Evolutionary conservation across 92 coral and sea anemone species (phyloP), one percentile per base, ranked within the genome.

Genomic region (Paragorgia papillata): DNA sequence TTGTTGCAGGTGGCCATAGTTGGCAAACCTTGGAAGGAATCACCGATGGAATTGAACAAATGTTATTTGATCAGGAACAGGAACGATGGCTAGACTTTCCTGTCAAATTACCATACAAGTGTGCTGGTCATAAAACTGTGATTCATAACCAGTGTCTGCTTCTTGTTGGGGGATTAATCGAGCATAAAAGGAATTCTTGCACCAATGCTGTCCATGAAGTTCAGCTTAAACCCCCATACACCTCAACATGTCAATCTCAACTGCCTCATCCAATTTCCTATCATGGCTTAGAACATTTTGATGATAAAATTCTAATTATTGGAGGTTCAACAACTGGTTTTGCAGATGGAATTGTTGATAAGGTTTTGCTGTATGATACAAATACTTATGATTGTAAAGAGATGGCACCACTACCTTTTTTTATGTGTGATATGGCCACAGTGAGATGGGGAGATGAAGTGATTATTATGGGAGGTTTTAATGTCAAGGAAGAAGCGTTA

Each of bases 261-360:
- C 20, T 66, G 33, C 73, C 73, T 35, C 26, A 39, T 2, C 73
- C 28, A 43, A 29, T 43, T 9, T 9, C 17, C 9, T 43, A 29
- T 43, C 73, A 66, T 43, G 53, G 73, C 46, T 43, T 48, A 25
- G 73, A 43, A 33, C 0, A 35, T 6, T 19, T 66, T 66, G 73
- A 66, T 19, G 33, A 39, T 43, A 39, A 66, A 7, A 18, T 66
- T 5, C 0, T 40, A 30, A 66, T 66, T 43, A 35, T 66, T 40
- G 73, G 73, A 32, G 73, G 73, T 9, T 0, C 39, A 14, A 69
- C 76, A 28, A 6, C 28, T 21, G 74, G 54, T 24, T 2, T 2
- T 22, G 7, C 21, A 3, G 1, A 13, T 10, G 21, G 53, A 8
- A 8, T n/a, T 19, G 39, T 69, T 30, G 13, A 69, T 0, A 19